Base-by-base conservation (phyloP, 92 coral and sea anemone species). In the Palythoa grandis region DNA sequence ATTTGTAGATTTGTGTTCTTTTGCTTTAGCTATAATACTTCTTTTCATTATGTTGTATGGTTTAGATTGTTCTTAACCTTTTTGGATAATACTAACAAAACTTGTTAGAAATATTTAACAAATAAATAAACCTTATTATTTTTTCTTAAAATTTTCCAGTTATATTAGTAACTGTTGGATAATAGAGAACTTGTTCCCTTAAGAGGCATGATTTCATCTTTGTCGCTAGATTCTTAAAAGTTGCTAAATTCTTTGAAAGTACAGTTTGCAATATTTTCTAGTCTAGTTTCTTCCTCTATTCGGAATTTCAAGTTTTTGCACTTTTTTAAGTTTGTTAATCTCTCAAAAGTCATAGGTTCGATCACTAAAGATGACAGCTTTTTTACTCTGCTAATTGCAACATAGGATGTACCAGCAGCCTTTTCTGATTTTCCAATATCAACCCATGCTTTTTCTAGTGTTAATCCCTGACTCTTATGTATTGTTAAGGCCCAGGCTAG, bases 401-500 rank as follows among this genome's bases (percentile, higher is more conserved):
- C n/a, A n/a, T n/a, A n/a, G n/a, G n/a, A n/a, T n/a, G n/a, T n/a
- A n/a, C n/a, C n/a, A n/a, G 82, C 79, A 77, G 85, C 52, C 52
- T 19, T 77, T 86, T 86, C 89, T 57, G 70, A 52, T 78, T 86
- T 78, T 86, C n/a, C n/a, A n/a, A n/a, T n/a, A n/a, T n/a, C n/a
- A n/a, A n/a, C n/a, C n/a, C n/a, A n/a, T n/a, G n/a, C n/a, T n/a
- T n/a, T 86, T 20, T 77, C 54, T 39, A 86, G 57, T 15, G 89
- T 86, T 77, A 77, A 63, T 25, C 89, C 89, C n/a, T n/a, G n/a
- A n/a, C n/a, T n/a, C n/a, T n/a, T n/a, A n/a, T n/a, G n/a, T n/a
- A n/a, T n/a, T n/a, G 85, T 86, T 50, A 86, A 77, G 57, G 89
- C 89, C 83, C 89, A 86, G 25, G 89, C 89, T 38, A 86, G 85